phyloP scores from a whole-genome alignment of 2,888 invertebrate genomes.

The Heliconius charithonia region DNA sequence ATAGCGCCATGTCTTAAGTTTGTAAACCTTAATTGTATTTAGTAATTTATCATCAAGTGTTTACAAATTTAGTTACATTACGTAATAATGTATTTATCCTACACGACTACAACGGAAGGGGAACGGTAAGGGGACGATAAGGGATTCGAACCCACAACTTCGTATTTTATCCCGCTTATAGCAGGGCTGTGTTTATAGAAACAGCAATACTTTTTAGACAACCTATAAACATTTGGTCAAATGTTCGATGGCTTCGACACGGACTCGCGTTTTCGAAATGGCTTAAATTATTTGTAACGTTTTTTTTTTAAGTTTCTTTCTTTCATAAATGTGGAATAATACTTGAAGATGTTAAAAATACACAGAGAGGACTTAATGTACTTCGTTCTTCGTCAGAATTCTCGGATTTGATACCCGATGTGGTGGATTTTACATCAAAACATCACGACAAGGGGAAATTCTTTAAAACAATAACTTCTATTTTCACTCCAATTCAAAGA shows the following conservation, averaged over 20 bases:
- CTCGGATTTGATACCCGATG: not conserved
- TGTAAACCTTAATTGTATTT: not conserved
- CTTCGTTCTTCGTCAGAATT: no score
- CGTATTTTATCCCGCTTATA: no score
- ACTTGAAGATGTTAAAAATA: not conserved
- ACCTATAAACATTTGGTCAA: no score
- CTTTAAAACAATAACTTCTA: not conserved
- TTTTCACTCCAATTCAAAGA: slow-evolving; percentile 8
- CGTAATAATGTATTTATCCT: not conserved
- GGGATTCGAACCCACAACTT: not conserved
- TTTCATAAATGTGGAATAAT: not conserved
- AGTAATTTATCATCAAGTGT: not conserved
- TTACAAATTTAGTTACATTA: not conserved
- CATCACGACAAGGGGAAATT: not conserved
- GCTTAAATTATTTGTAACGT: no score
- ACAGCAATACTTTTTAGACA: no score
- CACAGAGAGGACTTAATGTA: no score
- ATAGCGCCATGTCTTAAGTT: not conserved
- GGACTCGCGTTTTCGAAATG: not conserved
- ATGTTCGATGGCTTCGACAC: not conserved
- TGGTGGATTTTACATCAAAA: not conserved
- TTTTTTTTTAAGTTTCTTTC: not conserved
- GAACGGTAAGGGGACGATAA: not conserved
- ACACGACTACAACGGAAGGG: not conserved
- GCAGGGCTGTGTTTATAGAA: no score